Conservation (phyloP, 2,113 vertebrate genomes). For the Misgurnus anguillicaudatus region DNA sequence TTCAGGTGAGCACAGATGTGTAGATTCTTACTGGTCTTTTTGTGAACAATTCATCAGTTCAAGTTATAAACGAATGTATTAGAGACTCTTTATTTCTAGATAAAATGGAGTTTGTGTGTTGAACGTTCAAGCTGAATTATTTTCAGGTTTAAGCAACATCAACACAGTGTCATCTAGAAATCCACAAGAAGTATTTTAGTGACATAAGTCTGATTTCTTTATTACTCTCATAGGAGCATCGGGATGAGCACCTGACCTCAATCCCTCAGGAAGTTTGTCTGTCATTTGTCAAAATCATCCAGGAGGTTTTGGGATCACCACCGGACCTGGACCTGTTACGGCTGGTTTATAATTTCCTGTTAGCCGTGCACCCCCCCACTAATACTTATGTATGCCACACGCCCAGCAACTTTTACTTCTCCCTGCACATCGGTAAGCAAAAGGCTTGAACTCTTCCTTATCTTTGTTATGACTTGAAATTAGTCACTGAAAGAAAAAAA, state of each 20-base stretch:
- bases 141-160: too few relatives aligned
- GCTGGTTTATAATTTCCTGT: constrained; percentile 92
- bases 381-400: constrained; percentile 99
- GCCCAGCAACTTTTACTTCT: constrained; percentile 94
- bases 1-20: constrained; percentile 80
- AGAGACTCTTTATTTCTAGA: too few relatives aligned
- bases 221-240: constrained; percentile 83
- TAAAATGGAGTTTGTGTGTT: too few relatives aligned
- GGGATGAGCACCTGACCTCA: constrained; percentile 84
- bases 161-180: too few relatives aligned
- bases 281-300: constrained; percentile 97
- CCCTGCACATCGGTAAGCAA: constrained; percentile 88
- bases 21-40: too few relatives aligned
- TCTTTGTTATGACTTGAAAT: too few relatives aligned
- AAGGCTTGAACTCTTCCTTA: too few relatives aligned
- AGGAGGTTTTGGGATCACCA: constrained; percentile 96
- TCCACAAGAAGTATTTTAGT: too few relatives aligned
- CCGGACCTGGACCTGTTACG: constrained; percentile 91
- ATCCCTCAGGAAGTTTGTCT: constrained; percentile 89
- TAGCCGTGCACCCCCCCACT: constrained; percentile 95
- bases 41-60: too few relatives aligned
- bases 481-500: too few relatives aligned
- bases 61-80: too few relatives aligned
- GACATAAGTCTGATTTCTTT: not conserved
- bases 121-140: too few relatives aligned